A percentile compares a stretch with the other conserved stretches of the same genome.
phyloP scores from a whole-genome alignment of 2,113 vertebrate genomes.

The Beaufortia kweichowensis region DNA sequence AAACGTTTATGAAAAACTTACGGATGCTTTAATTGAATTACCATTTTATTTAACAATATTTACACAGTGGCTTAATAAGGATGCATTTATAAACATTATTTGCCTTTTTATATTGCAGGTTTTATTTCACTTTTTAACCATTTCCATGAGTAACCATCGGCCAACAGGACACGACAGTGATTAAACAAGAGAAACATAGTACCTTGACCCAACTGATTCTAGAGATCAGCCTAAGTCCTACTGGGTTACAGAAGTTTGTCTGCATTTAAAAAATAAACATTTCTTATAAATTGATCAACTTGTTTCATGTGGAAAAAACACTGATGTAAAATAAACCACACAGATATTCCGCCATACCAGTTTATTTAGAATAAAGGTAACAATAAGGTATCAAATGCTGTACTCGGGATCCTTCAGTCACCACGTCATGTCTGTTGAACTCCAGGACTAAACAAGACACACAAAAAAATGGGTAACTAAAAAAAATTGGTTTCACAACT shows the following conservation, averaged over 20 bases:
- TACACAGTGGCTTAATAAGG: not conserved
- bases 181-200: slow-evolving; percentile 59
- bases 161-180: slow-evolving; percentile 53
- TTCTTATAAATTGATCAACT: too few relatives aligned
- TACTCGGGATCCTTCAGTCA: not conserved
- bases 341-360: not conserved
- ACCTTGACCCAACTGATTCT: slow-evolving; percentile 60
- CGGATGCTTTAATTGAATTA: not conserved
- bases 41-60: not conserved
- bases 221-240: slow-evolving; percentile 21
- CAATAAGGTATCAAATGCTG: not conserved
- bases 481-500: not conserved
- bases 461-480: not conserved
- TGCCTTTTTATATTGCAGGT: slow-evolving; percentile 52
- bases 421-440: not conserved
- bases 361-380: not conserved
- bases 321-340: not conserved
- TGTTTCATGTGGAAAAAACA: not conserved
- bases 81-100: too few relatives aligned
- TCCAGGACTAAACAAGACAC: slow-evolving; percentile 11
- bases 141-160: slow-evolving; percentile 62
- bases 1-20: too few relatives aligned
- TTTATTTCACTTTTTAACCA: slow-evolving; percentile 45
- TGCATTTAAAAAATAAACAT: not conserved
- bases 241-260: slow-evolving; percentile 22